phyloP scores from a whole-genome alignment of 2,888 invertebrate species.

The Ferdinandea cuprea region DNA sequence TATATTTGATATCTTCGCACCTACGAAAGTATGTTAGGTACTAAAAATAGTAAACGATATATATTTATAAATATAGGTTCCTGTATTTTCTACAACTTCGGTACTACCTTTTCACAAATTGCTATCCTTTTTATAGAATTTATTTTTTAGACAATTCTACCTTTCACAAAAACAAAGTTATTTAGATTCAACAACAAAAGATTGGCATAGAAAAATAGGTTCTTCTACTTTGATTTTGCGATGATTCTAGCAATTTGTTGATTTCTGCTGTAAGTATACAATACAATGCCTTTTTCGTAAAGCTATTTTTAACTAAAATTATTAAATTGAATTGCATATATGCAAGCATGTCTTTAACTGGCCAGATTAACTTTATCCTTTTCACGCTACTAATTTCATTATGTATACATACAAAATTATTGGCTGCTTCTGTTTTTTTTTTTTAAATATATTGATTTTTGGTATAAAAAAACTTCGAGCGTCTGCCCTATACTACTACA shows the following conservation, averaged over 20 bases:
- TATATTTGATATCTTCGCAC: conserved; percentile 69
- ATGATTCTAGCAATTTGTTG: conserved; percentile 38
- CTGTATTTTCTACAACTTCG: conserved; percentile 75
- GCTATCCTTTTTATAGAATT: conserved; percentile 38
- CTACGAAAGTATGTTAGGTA: conserved; percentile 71
- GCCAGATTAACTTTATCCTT: conserved; percentile 65
- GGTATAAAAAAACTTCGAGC: conserved; percentile 70
- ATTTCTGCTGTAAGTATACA: conserved; percentile 39
- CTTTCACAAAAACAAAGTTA: conserved; percentile 21
- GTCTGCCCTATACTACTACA: conserved; percentile 72
- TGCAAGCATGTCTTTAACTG: conserved; percentile 72
- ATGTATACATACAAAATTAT: conserved; percentile 69
- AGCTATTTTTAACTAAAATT: conserved; percentile 69
- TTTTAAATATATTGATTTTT: conserved; percentile 62
- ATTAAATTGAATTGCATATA: conserved; percentile 63
- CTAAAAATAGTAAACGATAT: conserved; percentile 74
- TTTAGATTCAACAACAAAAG: conserved; percentile 38
- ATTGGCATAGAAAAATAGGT: conserved; percentile 71
- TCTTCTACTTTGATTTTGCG: conserved; percentile 48
- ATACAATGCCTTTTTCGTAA: conserved; percentile 61
- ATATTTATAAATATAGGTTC: conserved; percentile 73
- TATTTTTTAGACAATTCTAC: conserved; percentile 37
- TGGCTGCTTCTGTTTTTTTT: conserved; percentile 36
- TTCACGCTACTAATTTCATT: conserved; percentile 45
- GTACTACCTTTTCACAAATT: conserved; percentile 62